Evolutionary conservation across 2,113 vertebrate species (phyloP).

Genomic region (Lamprologus callipterus): DNA sequence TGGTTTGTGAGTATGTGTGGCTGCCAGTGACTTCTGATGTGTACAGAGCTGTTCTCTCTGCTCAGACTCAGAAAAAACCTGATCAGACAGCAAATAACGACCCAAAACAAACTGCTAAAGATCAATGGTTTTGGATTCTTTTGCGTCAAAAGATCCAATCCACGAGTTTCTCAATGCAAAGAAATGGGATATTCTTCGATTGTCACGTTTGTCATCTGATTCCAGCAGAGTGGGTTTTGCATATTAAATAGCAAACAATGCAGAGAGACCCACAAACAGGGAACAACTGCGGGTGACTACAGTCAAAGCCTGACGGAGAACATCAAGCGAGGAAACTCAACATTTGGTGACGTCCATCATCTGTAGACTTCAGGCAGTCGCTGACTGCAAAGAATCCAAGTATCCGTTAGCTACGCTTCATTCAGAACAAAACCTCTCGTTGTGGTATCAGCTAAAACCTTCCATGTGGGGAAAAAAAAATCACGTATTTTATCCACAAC

Average conservation of each 20-base stretch:
- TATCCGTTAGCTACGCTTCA: background rate
- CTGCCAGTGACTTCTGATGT: background rate
- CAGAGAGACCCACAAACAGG: background rate
- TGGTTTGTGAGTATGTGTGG: background rate
- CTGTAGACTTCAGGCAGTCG: background rate
- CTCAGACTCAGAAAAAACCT: background rate
- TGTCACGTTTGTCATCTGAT: fast-evolving
- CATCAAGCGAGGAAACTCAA: background rate
- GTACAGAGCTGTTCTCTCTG: fast-evolving
- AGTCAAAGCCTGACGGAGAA: background rate
- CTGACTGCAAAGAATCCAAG: background rate
- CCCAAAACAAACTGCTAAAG: background rate
- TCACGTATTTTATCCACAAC: background rate
- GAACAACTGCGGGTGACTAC: fast-evolving
- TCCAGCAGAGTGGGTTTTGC: background rate
- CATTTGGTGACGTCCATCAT: background rate
- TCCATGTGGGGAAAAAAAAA: background rate
- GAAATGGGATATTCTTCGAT: background rate
- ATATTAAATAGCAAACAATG: background rate
- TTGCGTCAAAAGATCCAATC: background rate
- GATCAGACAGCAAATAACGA: background rate
- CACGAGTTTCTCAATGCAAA: background rate
- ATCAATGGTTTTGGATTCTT: background rate
- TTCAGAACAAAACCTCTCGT: background rate
- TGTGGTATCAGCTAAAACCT: background rate